phyloP scores from a whole-genome alignment of 2,113 vertebrate species.

The Thamnophis sirtalis region DNA sequence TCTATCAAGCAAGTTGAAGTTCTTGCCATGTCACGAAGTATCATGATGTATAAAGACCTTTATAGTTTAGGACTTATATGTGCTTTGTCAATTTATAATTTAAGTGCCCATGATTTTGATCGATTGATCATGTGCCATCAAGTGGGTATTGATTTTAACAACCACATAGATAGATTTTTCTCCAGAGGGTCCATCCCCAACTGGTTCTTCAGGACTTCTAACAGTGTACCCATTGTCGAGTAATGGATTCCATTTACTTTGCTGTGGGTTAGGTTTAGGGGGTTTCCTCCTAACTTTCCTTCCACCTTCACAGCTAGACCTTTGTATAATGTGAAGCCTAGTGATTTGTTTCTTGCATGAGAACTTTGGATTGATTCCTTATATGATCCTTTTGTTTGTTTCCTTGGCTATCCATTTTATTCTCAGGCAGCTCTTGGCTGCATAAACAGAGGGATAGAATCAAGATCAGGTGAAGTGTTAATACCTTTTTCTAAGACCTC shows the following conservation, averaged over 20 bases:
- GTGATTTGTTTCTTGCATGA: neutral
- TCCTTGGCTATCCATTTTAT: neutral
- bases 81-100: neutral
- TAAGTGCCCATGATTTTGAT: neutral
- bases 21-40: neutral
- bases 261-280: neutral
- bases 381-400: neutral
- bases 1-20: neutral
- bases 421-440: neutral
- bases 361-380: neutral
- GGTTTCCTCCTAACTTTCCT: neutral
- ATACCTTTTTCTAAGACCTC: too few species aligned
- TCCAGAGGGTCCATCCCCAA: neutral
- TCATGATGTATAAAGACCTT: neutral
- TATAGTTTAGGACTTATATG: neutral
- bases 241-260: neutral
- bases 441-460: too few species aligned
- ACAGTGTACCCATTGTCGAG: neutral
- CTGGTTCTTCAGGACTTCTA: neutral
- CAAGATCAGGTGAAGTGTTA: too few species aligned
- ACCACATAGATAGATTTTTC: neutral
- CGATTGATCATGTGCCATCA: neutral
- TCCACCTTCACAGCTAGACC: neutral
- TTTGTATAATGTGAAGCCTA: neutral
- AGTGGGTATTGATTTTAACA: neutral